Conservation (phyloP, 2,113 vertebrate genomes). For the Ailurus styani region DNA sequence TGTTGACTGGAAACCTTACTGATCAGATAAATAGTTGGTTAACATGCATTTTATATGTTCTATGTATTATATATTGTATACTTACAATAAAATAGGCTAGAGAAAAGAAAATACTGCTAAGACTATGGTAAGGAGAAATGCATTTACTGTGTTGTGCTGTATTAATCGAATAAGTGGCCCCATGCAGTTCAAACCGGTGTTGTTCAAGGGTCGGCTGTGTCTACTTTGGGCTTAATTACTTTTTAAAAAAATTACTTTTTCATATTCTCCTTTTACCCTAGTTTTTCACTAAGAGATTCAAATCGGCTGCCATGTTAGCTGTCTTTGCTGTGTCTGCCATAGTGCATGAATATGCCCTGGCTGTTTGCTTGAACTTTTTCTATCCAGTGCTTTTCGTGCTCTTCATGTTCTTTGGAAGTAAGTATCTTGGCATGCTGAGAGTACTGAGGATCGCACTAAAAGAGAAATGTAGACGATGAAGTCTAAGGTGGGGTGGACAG, state of each 20-base stretch:
- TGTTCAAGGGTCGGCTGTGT: background rate
- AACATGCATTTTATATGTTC: background rate
- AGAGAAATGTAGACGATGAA: background rate
- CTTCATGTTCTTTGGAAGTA: constrained; percentile 96
- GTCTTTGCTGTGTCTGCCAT: constrained; percentile 93
- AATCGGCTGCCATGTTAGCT: constrained; percentile 89
- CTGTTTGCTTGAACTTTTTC: constrained; percentile 92
- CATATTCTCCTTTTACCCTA: constrained; percentile 61
- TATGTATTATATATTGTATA: background rate
- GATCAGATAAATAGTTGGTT: background rate
- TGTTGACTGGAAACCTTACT: background rate
- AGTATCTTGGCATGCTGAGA: constrained; percentile 66
- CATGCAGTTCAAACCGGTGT: background rate
- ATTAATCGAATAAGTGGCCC: background rate
- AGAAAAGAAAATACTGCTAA: background rate
- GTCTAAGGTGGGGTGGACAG: background rate
- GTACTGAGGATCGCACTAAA: background rate
- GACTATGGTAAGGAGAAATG: background rate
- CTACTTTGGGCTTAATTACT: background rate
- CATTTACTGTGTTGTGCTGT: background rate
- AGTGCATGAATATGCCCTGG: constrained; percentile 93
- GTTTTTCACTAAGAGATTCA: constrained; percentile 92
- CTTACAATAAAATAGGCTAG: background rate
- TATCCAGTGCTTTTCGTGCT: constrained; percentile 95
- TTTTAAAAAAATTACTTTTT: background rate